Evolutionary conservation across 2,888 invertebrate genomes (phyloP).

Genomic region (Ctenicera cuprea): DNA sequence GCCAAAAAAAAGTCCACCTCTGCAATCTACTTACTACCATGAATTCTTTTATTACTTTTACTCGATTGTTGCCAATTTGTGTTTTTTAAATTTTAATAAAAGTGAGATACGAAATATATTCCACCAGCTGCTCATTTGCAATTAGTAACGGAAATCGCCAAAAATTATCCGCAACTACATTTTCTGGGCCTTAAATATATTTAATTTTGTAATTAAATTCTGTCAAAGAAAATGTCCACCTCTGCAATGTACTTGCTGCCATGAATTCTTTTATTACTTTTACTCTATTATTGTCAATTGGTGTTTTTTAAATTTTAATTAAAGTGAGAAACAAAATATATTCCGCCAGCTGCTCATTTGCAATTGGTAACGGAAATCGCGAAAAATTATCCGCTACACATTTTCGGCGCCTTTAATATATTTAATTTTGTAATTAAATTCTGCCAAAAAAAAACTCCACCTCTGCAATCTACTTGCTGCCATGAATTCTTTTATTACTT

Average conservation of each 20-base stretch:
- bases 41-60: background rate
- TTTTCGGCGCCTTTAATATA: constrained; percentile 12
- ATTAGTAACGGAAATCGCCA: background rate
- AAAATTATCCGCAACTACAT: constrained; percentile 9
- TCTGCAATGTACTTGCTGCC: background rate
- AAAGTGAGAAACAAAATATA: background rate
- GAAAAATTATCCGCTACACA: constrained; percentile 5
- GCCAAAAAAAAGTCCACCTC: constrained; percentile 8
- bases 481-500: background rate
- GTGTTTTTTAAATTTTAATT: background rate
- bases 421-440: constrained; percentile 20
- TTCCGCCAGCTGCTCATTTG: background rate
- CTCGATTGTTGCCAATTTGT: background rate
- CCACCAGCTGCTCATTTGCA: background rate
- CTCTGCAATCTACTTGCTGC: background rate
- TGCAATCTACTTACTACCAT: background rate
- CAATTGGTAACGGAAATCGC: background rate
- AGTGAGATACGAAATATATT: background rate
- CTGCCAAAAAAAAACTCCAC: constrained; percentile 5
- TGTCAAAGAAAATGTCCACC: constrained; percentile 6
- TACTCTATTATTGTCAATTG: background rate
- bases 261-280: background rate
- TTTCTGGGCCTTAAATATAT: constrained; percentile 11
- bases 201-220: constrained; percentile 20
- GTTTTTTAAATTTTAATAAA: background rate